phyloP scores from a whole-genome alignment of 2,797 vertebrate genomes.

The Sphenopsis melanotis region DNA sequence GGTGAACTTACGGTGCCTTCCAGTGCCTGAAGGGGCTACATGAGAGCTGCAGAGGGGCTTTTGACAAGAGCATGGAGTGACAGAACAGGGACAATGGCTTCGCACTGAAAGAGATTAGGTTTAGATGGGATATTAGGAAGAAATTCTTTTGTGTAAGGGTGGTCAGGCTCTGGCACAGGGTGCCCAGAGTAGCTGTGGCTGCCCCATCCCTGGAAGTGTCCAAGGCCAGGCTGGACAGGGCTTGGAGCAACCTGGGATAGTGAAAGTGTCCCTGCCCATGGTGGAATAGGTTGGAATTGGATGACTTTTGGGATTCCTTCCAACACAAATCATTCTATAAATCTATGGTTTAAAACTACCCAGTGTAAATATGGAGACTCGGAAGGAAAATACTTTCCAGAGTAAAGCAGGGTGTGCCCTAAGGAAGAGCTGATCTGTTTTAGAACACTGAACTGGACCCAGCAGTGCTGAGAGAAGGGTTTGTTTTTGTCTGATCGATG shows the following conservation, averaged over 20 bases:
- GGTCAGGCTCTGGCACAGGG: background rate
- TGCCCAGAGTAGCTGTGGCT: background rate
- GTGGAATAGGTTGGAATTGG: background rate
- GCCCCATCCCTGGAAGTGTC: background rate
- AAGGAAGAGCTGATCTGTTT: background rate
- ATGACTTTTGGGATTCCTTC: background rate
- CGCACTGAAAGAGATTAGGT: background rate
- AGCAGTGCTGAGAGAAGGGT: background rate
- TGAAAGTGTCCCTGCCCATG: no score
- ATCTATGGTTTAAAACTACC: background rate
- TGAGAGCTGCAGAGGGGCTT: background rate
- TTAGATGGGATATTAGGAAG: background rate
- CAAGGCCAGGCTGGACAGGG: background rate
- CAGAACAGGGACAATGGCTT: background rate
- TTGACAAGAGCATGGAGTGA: background rate
- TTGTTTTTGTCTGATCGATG: background rate
- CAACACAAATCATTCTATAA: background rate
- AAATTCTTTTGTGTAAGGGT: background rate
- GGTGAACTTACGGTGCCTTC: accelerated
- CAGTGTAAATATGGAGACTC: background rate
- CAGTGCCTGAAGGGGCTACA: background rate
- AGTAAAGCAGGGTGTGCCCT: background rate
- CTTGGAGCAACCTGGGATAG: background rate
- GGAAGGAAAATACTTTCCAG: background rate
- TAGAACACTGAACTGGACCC: background rate